phyloP scores from a whole-genome alignment of 1,140 invertebrate species.

The Zaprionus vittiger region DNA sequence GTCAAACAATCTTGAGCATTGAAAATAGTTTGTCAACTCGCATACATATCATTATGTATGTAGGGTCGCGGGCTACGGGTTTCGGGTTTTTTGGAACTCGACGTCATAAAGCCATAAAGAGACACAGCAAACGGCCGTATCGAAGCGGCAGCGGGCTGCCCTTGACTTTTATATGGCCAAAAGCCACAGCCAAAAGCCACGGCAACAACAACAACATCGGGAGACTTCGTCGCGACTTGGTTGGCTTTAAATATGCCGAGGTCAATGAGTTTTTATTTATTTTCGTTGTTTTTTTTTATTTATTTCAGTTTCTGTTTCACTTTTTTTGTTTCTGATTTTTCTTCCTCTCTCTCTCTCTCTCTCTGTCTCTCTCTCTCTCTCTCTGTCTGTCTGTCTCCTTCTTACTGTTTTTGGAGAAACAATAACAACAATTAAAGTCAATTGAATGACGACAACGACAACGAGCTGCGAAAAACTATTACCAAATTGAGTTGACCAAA shows the following conservation, averaged over 20 bases:
- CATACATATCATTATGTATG: not conserved
- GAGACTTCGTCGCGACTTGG: slow-evolving; percentile 14
- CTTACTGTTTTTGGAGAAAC: not conserved
- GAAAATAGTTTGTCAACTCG: slow-evolving; percentile 2
- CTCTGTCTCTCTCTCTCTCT: not conserved
- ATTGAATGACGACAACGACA: not conserved
- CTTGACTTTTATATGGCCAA: slow-evolving; percentile 60
- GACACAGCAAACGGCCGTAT: slow-evolving; percentile 42
- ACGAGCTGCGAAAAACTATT: slow-evolving; percentile 22
- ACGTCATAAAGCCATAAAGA: slow-evolving; percentile 23
- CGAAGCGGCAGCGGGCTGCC: slow-evolving; percentile 21
- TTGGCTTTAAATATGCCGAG: slow-evolving; percentile 36
- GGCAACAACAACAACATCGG: slow-evolving; percentile 14
- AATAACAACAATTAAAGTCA: not conserved
- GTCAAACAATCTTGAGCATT: not conserved
- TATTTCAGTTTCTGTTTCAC: slow-evolving; percentile 7
- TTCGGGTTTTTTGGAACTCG: not conserved
- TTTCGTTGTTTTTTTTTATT: slow-evolving; percentile 19
- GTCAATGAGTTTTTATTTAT: slow-evolving; percentile 40
- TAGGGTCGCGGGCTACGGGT: too few relatives aligned
- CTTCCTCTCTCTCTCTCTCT: not conserved
- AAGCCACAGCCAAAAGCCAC: slow-evolving; percentile 16
- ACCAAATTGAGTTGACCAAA: slow-evolving; percentile 22
- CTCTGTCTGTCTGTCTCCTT: not conserved
- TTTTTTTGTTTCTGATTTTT: not conserved